These are phyloP conservation scores for Hippocampus mohnikei DNA, from an alignment of 2,113 vertebrate genomes.

Conservation along the genomic window DNA sequence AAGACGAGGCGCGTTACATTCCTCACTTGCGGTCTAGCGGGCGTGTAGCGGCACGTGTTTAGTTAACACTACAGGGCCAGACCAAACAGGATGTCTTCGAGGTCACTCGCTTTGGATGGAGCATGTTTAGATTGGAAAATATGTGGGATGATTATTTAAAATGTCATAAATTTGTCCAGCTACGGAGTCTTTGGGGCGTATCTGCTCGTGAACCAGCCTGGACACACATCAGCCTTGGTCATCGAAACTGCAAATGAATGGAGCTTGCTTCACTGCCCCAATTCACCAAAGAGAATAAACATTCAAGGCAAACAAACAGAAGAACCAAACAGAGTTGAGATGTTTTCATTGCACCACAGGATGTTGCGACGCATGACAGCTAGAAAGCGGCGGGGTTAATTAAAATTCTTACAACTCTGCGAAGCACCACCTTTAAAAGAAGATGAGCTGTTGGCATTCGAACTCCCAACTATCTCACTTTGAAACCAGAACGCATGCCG, in stretches of 20 bases:
- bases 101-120: slow-evolving; percentile 34
- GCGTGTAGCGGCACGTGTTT: slow-evolving; percentile 58
- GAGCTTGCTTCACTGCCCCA: too few relatives aligned
- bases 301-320: neutral
- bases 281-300: too few relatives aligned
- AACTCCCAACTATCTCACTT: slow-evolving; percentile 11
- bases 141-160: slow-evolving; percentile 7
- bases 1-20: slow-evolving; percentile 10
- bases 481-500: slow-evolving; percentile 24
- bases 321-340: neutral
- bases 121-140: slow-evolving; percentile 38
- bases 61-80: slow-evolving; percentile 48
- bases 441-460: slow-evolving; percentile 29
- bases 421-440: slow-evolving; percentile 25
- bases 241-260: too few relatives aligned
- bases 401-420: slow-evolving; percentile 23
- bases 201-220: neutral
- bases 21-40: slow-evolving; percentile 37
- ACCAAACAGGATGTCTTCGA: slow-evolving; percentile 53
- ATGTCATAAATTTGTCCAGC: neutral
- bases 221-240: too few relatives aligned
- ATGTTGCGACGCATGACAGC: slow-evolving; percentile 1
- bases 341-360: neutral
- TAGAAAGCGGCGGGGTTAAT: slow-evolving; percentile 9
- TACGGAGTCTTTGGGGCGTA: neutral